These are phyloP conservation scores for Drymonia ruficornis DNA, from an alignment of 2,888 invertebrate species.

Conservation along the genomic window DNA sequence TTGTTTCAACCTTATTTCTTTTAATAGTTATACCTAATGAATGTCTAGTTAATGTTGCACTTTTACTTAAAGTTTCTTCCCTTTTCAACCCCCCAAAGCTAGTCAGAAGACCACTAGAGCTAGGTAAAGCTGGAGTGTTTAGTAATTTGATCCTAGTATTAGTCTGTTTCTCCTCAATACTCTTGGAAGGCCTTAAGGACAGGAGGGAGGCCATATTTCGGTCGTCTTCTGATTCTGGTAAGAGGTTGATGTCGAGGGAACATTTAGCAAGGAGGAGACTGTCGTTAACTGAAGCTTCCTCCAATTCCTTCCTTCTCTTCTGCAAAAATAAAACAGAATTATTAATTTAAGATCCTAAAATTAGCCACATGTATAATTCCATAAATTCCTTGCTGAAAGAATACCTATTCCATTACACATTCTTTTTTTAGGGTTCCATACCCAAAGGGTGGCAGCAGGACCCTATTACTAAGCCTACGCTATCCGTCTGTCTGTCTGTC, in stretches of 20 bases:
- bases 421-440: no score
- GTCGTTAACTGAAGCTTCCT: conserved; percentile 88
- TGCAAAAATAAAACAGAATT: conserved; percentile 39
- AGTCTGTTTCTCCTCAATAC: conserved; percentile 84
- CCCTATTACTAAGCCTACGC: no score
- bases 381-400: no score
- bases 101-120: conserved; percentile 75
- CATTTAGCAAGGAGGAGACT: conserved; percentile 89
- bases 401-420: no score
- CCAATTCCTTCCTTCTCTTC: conserved; percentile 90
- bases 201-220: conserved; percentile 91
- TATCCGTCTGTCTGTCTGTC: no score
- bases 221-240: conserved; percentile 93
- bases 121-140: conserved; percentile 82
- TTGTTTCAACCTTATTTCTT: conserved; percentile 39
- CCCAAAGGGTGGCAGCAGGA: no score
- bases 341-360: background rate
- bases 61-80: conserved; percentile 79
- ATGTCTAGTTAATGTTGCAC: conserved; percentile 58
- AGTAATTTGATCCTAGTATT: conserved; percentile 79
- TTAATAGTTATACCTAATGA: conserved; percentile 72
- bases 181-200: conserved; percentile 86
- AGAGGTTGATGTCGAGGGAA: conserved; percentile 90
- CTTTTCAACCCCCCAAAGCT: conserved; percentile 84
- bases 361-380: background rate